Base-by-base conservation (phyloP, 2,113 vertebrate species). In the Vicugna pacos region DNA sequence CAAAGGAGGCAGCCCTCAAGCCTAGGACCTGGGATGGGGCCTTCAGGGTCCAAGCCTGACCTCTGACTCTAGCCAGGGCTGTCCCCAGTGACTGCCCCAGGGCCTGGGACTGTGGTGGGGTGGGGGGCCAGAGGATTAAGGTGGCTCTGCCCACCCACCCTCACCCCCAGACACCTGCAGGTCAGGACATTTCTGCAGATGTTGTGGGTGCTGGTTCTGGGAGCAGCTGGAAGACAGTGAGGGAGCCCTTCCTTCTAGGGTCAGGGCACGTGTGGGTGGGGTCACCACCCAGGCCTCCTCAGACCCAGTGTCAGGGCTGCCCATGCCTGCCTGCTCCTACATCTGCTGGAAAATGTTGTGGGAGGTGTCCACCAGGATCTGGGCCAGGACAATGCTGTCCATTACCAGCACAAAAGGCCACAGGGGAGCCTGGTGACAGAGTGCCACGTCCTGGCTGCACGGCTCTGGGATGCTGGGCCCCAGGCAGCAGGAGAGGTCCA, bases 211-310 rank as follows among this genome's bases (percentile, higher is more conserved):
- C 60, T 13, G 17, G 28, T 12, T 1, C 38, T 19, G 58, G 24
- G 56, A 46, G 58, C 56, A 22, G 15, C 58, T 4, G 35, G 35
- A 30, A 62, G 89, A 94, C 38, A 94, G 90, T 90, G 77, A 92
- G 85, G 72, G 96, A 95, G 64, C 94, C 97, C 67, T 88, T 97
- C 50, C 96, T 1, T 87, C 97, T 97, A 93, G 46, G 70, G 20
- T 58, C 30, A 26, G 14, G 15, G 19, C 20, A 2, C 6, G 6
- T 26, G 6, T 26, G 94, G 96, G 52, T 4, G 6, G 64, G 42
- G 9, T 72, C 38, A 82, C 46, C 14, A 5, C 11, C 30, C 38
- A 92, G 64, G 24, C 15, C 0, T 9, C 3, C 20, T 38, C 9
- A 12, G 28, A 22, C 76, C 11, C 30, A 50, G 54, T 4, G 14